Evolutionary conservation across 35 echinoderm and acorn worm genomes (phyloP).

Genomic region (Apostichopus parvimensis): DNA sequence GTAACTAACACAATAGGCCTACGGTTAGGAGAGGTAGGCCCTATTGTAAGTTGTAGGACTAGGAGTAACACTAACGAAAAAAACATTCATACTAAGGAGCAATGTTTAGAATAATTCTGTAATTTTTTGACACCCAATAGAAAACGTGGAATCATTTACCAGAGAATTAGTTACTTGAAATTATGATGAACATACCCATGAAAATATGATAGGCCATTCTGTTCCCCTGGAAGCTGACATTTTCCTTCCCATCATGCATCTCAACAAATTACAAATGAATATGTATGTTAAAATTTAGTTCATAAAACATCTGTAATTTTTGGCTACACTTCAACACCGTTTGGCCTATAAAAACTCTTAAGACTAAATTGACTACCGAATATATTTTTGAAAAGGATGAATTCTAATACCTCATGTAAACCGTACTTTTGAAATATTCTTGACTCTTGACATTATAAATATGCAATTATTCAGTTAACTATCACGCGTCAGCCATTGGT

Average conservation of each 20-base stretch:
- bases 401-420: too few relatives aligned
- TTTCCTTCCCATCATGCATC: conserved; percentile 74
- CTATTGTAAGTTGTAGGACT: too few relatives aligned
- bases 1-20: neutral
- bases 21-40: neutral
- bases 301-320: too few relatives aligned
- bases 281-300: neutral
- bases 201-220: conserved; percentile 40
- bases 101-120: too few relatives aligned
- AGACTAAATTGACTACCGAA: too few relatives aligned
- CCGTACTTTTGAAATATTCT: neutral
- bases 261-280: neutral
- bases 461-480: conserved; percentile 22
- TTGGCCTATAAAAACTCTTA: too few relatives aligned
- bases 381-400: too few relatives aligned
- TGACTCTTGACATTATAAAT: conserved; percentile 40
- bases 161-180: neutral
- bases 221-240: conserved; percentile 74
- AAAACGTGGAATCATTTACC: too few relatives aligned
- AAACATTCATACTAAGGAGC: too few relatives aligned
- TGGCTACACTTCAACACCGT: too few relatives aligned
- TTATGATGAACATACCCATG: conserved; percentile 42
- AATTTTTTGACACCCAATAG: too few relatives aligned
- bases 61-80: too few relatives aligned
- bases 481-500: conserved; percentile 51